These are phyloP conservation scores for Erpornis zantholeuca DNA, from an alignment of 2,113 vertebrate species.

Conservation along the genomic window DNA sequence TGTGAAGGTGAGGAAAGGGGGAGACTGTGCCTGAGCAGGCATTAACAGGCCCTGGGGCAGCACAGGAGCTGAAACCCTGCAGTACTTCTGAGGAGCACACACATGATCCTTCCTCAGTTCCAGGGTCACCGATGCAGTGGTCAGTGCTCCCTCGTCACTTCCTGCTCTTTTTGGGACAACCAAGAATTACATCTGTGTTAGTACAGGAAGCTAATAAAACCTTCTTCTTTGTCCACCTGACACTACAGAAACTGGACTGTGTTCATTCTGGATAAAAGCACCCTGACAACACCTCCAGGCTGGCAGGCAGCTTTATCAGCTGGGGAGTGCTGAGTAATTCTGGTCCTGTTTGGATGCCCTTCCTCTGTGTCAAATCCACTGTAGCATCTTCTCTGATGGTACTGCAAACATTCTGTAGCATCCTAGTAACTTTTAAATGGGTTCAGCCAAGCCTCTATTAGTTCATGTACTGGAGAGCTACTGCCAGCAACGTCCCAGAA, in stretches of 20 bases:
- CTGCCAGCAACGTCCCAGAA: background rate
- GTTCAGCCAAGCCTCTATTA: background rate
- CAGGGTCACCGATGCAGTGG: background rate
- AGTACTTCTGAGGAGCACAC: background rate
- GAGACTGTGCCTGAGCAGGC: background rate
- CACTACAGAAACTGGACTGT: background rate
- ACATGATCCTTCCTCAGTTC: background rate
- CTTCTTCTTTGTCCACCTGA: background rate
- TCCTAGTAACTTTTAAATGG: background rate
- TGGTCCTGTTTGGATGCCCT: background rate
- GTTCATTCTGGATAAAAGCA: background rate
- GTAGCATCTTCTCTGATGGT: background rate
- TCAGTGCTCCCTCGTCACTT: background rate
- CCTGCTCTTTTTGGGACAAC: background rate
- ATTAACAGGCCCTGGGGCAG: background rate
- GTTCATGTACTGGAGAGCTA: background rate
- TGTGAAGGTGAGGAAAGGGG: background rate
- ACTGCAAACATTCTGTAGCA: background rate
- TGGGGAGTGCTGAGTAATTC: background rate
- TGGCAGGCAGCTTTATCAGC: background rate
- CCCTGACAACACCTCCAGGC: background rate
- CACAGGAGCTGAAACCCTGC: background rate
- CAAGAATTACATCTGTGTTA: background rate
- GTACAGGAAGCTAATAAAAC: background rate
- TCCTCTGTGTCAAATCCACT: background rate